Base-by-base conservation (phyloP, 2,888 invertebrate species). In the Limenitis camilla region DNA sequence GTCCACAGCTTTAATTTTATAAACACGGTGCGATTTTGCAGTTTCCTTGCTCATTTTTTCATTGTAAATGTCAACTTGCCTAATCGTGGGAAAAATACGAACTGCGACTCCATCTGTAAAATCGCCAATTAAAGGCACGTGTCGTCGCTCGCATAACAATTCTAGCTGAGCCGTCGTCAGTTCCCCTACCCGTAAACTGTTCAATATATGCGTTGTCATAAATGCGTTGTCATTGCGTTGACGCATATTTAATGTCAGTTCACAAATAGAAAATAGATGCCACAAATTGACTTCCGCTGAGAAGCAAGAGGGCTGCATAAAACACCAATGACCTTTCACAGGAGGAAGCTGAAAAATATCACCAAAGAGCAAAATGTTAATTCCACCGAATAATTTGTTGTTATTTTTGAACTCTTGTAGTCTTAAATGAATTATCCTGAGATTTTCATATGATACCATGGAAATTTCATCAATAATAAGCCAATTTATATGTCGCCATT, bases 241-340 rank as follows among this genome's bases (percentile, higher is more conserved):
- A 5, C 71, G 58, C 68, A 73, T 71, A 27, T 74, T 71, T 36
- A 63, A 60, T 0, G 61, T 65, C 0, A 68, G 48, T 62, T 69
- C 68, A 43, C 68, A 70, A 53, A 70, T 62, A 0, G 54, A 57
- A 42, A 67, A 68, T 11, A 62, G 52, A 6, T 61, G 62, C 65
- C 67, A 66, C 19, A 65, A 61, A 51, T 65, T 53, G 5, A 66
- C 29, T 53, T 66, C 67, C 1, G 66, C 61, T 9, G 52, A 27
- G 30, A 55, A 57, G 52, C 54, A 53, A 27, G 50, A 6, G 8
- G 55, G 58, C 7, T 56, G 52, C 27, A 59, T 5, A 48, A 65
- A 68, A 36, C 61, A 62, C 62, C 63, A 63, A 55, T 61, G 33
- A 7, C 66, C 64, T 55, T 60, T 62, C 2, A 70, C 68, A n/a